Percentiles rank a stretch among this genome's conserved stretches.
These are phyloP conservation scores for Otolemur garnettii DNA, from an alignment of 2,113 vertebrate species.

Conservation along the genomic window DNA sequence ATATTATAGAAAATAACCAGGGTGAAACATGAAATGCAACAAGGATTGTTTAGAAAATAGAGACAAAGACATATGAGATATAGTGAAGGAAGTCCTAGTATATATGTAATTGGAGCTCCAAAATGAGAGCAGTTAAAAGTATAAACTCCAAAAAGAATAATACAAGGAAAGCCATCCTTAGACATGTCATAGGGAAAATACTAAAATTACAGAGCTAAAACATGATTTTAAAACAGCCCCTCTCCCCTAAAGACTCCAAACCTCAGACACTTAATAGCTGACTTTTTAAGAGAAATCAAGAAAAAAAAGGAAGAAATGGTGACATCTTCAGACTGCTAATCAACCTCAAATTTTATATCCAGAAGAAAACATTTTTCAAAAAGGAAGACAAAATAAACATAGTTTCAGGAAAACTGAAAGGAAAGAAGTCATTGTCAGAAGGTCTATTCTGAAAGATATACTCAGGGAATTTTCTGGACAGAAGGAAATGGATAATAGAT, in stretches of 20 bases:
- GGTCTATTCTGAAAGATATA: not conserved
- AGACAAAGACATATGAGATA: not conserved
- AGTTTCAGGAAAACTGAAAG: constrained; percentile 12
- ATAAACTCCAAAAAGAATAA: not conserved
- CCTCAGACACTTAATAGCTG: not conserved
- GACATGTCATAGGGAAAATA: not conserved
- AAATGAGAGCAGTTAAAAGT: not conserved
- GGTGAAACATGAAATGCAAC: not conserved
- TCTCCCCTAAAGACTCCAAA: not conserved
- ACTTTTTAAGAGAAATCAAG: not conserved
- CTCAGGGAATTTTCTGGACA: not conserved
- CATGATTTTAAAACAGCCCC: not conserved
- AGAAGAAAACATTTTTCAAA: constrained; percentile 1
- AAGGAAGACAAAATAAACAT: constrained; percentile 17
- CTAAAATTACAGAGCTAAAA: not conserved
- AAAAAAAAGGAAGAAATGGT: not conserved
- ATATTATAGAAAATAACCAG: not conserved
- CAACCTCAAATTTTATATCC: not conserved
- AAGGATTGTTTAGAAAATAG: not conserved
- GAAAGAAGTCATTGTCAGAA: not conserved
- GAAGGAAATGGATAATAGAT: not conserved
- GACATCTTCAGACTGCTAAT: not conserved
- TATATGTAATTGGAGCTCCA: not conserved
- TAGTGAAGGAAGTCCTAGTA: not conserved
- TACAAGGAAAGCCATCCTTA: not conserved